phyloP scores from a whole-genome alignment of 2,113 vertebrate species.

The Propithecus coquereli region DNA sequence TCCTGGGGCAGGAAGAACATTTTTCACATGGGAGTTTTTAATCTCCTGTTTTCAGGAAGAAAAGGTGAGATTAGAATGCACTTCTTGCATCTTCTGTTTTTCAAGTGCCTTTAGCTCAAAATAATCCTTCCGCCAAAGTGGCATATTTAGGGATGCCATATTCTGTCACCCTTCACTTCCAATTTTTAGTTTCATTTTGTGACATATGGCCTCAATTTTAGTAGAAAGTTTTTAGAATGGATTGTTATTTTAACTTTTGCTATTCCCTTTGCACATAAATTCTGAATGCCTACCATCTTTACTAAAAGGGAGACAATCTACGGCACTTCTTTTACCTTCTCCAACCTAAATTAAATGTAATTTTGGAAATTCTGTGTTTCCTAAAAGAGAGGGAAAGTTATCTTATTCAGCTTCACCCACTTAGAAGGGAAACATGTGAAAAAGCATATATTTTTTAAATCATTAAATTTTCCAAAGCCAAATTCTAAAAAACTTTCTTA shows the following conservation, averaged over 20 bases:
- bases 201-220: neutral
- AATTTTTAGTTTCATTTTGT: neutral
- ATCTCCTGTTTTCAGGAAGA: neutral
- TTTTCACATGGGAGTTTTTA: neutral
- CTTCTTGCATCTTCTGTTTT: neutral
- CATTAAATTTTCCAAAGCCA: neutral
- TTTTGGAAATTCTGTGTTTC: neutral
- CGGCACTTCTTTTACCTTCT: neutral
- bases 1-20: neutral
- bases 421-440: neutral
- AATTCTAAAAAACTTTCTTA: constrained; percentile 5
- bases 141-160: neutral
- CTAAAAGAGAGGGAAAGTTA: neutral
- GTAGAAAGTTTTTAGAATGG: neutral
- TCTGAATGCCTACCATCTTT: neutral
- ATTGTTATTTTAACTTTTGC: neutral
- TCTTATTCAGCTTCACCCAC: neutral
- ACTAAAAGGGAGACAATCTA: neutral
- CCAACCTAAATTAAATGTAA: neutral
- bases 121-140: neutral
- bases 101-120: neutral
- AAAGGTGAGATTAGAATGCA: neutral
- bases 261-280: neutral
- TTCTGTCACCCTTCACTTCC: neutral
- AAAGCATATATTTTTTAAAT: neutral